phyloP scores from a whole-genome alignment of 1,140 invertebrate genomes.

The Danaus plexippus region DNA sequence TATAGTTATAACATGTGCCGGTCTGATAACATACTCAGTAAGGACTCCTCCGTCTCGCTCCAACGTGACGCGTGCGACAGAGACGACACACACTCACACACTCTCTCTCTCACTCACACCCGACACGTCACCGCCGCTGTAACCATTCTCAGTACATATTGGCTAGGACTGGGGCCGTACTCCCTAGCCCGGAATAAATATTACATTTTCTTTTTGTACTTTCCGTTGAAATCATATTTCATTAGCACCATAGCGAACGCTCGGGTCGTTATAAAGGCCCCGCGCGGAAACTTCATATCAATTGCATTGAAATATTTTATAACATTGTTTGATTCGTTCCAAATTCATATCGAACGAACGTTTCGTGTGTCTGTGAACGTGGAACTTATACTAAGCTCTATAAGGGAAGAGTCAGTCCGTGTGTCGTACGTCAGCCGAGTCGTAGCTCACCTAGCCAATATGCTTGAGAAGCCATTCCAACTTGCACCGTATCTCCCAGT shows the following conservation, averaged over 20 bases:
- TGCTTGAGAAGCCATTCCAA: constrained; percentile 30
- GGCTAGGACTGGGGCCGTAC: constrained; percentile 21
- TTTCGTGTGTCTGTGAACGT: not conserved
- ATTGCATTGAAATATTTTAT: constrained; percentile 1
- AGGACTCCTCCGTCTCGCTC: constrained; percentile 2
- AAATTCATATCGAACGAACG: not conserved
- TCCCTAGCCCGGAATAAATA: constrained; percentile 1
- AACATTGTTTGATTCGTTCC: not conserved
- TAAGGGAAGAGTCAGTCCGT: too few relatives aligned
- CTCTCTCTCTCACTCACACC: constrained; percentile 3
- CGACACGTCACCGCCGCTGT: not conserved
- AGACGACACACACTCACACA: not conserved
- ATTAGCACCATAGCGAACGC: constrained; percentile 13
- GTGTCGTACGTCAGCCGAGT: too few relatives aligned
- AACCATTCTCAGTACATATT: constrained; percentile 39
- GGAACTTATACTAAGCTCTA: not conserved
- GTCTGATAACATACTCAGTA: constrained; percentile 7
- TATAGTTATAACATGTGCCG: constrained; percentile 30
- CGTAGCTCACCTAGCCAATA: constrained; percentile 42
- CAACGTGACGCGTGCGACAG: not conserved
- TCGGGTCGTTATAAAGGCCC: constrained; percentile 12
- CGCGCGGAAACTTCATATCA: constrained; percentile 5
- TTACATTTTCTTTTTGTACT: constrained; percentile 18
- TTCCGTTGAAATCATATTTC: constrained; percentile 21
- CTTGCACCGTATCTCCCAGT: constrained; percentile 4